A percentile compares a stretch with the other conserved stretches of the same genome.
Evolutionary conservation across 2,888 invertebrate species (phyloP).

Genomic region (Diabrotica balteata): DNA sequence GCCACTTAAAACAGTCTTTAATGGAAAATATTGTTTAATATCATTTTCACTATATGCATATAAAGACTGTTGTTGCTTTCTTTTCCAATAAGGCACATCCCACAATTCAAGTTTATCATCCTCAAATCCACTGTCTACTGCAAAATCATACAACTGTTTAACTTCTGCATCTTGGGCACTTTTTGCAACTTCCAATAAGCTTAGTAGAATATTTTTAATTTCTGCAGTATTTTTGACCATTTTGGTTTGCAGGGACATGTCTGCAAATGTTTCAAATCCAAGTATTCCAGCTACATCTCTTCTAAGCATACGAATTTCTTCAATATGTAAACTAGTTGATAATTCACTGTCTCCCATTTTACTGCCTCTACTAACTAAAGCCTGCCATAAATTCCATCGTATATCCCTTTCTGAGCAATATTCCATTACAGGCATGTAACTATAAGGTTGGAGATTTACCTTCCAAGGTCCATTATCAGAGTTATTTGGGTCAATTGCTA

Average conservation of each 20-base stretch:
- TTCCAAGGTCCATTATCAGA: slow-evolving; percentile 82
- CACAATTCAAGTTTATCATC: slow-evolving; percentile 71
- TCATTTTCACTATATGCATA: slow-evolving; percentile 75
- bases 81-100: slow-evolving; percentile 89
- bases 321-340: slow-evolving; percentile 77
- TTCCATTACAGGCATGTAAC: slow-evolving; percentile 80
- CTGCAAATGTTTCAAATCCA: slow-evolving; percentile 80
- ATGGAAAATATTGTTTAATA: slow-evolving; percentile 82
- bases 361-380: slow-evolving; percentile 75
- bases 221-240: slow-evolving; percentile 74
- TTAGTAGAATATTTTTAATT: slow-evolving; percentile 73
- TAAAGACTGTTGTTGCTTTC: slow-evolving; percentile 73
- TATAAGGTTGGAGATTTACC: slow-evolving; percentile 75
- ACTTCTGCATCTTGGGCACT: slow-evolving; percentile 81
- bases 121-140: slow-evolving; percentile 74
- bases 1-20: slow-evolving; percentile 80
- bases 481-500: slow-evolving; percentile 69
- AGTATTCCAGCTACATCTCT: slow-evolving; percentile 76
- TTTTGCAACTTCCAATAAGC: slow-evolving; percentile 71
- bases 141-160: slow-evolving; percentile 74
- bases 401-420: slow-evolving; percentile 81
- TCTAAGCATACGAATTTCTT: slow-evolving; percentile 76
- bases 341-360: slow-evolving; percentile 68
- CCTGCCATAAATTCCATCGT: slow-evolving; percentile 88
- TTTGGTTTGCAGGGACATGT: slow-evolving; percentile 94